Percentiles rank a stretch among this genome's conserved stretches.
These are phyloP conservation scores for Drosophila cracens DNA, from an alignment of 2,888 invertebrate species.

Conservation along the genomic window DNA sequence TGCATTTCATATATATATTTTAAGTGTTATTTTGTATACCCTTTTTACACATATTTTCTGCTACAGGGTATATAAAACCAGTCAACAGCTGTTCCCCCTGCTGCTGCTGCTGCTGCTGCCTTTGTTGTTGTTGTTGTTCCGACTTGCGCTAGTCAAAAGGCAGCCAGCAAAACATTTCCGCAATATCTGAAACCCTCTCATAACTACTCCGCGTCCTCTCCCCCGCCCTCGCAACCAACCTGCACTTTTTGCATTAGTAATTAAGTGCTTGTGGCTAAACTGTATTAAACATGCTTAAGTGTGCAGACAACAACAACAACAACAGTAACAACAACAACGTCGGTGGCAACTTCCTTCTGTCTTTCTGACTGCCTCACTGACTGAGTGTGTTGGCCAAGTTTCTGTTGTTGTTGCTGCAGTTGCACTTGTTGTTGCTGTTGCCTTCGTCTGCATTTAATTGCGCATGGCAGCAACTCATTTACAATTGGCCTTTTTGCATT, in stretches of 20 bases:
- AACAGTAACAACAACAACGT: slow-evolving; percentile 40
- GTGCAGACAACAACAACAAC: slow-evolving; percentile 67
- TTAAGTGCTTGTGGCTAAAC: slow-evolving; percentile 84
- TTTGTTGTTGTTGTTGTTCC: slow-evolving; percentile 16
- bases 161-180: slow-evolving; percentile 76
- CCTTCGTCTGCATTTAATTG: slow-evolving; percentile 74
- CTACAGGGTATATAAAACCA: slow-evolving; percentile 32
- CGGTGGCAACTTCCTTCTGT: slow-evolving; percentile 62
- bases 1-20: not conserved
- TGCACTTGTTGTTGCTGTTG: slow-evolving; percentile 26
- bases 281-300: slow-evolving; percentile 84
- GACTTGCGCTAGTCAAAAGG: slow-evolving; percentile 40
- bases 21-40: not conserved
- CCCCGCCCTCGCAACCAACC: not conserved
- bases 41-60: not conserved
- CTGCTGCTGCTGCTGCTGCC: slow-evolving; percentile 3
- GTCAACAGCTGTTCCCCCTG: slow-evolving; percentile 31
- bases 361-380: slow-evolving; percentile 34
- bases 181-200: slow-evolving; percentile 61
- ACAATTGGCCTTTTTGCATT: slow-evolving; percentile 82
- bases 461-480: slow-evolving; percentile 67
- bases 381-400: slow-evolving; percentile 26
- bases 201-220: not conserved
- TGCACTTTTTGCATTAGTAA: slow-evolving; percentile 72
- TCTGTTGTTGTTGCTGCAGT: slow-evolving; percentile 22